Evolutionary conservation across 2,888 invertebrate genomes (phyloP).

Genomic region (Blastobasis adustella): DNA sequence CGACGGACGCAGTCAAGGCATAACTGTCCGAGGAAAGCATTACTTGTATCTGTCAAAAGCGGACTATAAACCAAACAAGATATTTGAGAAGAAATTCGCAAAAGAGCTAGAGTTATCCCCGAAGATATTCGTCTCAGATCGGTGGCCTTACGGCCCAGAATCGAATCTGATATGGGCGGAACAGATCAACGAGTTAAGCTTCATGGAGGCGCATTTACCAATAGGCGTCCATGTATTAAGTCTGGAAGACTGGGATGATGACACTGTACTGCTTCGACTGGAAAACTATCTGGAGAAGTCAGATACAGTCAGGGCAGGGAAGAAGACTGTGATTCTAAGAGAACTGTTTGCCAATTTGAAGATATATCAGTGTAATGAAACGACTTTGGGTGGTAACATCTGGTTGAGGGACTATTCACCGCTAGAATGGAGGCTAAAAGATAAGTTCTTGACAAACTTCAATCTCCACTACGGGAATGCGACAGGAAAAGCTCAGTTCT

Average conservation of each 20-base stretch:
- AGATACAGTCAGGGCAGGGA: constrained; percentile 71
- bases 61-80: constrained; percentile 32
- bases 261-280: constrained; percentile 79
- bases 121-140: constrained; percentile 22
- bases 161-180: constrained; percentile 48
- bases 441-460: constrained; percentile 35
- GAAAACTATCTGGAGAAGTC: constrained; percentile 84
- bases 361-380: constrained; percentile 74
- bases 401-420: constrained; percentile 70
- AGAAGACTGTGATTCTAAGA: constrained; percentile 71
- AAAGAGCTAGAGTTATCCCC: constrained; percentile 44
- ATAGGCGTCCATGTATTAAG: constrained; percentile 83
- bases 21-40: constrained; percentile 40
- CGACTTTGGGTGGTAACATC: constrained; percentile 80
- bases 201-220: constrained; percentile 74
- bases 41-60: constrained; percentile 43
- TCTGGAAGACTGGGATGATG: constrained; percentile 82
- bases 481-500: constrained; percentile 15
- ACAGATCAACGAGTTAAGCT: constrained; percentile 45
- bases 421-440: constrained; percentile 62
- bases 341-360: constrained; percentile 73
- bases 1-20: constrained; percentile 14
- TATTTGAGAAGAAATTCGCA: constrained; percentile 52
- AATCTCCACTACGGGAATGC: constrained; percentile 34
- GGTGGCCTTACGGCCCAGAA: constrained; percentile 8